A percentile compares a stretch with the other conserved stretches of the same genome.
Evolutionary conservation across 2,797 vertebrate species (phyloP).

Genomic region (Oryzias sinensis): DNA sequence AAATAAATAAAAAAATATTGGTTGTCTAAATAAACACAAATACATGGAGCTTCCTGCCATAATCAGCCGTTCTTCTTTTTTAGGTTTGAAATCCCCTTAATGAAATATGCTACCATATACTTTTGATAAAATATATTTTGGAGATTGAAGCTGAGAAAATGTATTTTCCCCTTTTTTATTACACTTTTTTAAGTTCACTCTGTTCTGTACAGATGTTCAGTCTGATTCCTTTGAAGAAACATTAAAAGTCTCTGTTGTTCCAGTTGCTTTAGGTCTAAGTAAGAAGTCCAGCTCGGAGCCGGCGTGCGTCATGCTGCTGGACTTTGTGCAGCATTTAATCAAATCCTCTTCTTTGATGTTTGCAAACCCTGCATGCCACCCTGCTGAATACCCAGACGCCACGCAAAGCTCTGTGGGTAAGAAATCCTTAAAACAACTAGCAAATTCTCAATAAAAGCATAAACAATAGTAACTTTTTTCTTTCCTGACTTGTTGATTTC

Average conservation of each 20-base stretch:
- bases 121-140: too few species aligned
- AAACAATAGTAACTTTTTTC: neutral
- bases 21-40: too few species aligned
- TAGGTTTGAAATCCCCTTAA: too few species aligned
- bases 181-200: neutral
- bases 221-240: neutral
- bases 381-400: conserved; percentile 75
- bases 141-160: neutral
- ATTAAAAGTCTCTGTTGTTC: conserved; percentile 16
- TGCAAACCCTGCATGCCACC: conserved; percentile 83
- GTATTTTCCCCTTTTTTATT: too few species aligned
- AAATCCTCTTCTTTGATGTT: conserved; percentile 97
- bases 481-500: neutral
- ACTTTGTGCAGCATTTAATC: conserved; percentile 96
- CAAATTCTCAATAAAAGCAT: neutral
- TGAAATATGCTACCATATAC: too few species aligned
- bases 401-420: conserved; percentile 83
- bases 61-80: too few species aligned
- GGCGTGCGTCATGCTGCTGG: conserved; percentile 94
- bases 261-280: conserved; percentile 90
- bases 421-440: conserved; percentile 8
- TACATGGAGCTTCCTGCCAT: too few species aligned
- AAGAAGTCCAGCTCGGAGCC: conserved; percentile 92
- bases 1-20: too few species aligned
- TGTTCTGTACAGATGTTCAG: neutral